Conservation (phyloP, 30 jellyfish, hydroid and myxozoan species). For the Cassiopea andromeda region DNA sequence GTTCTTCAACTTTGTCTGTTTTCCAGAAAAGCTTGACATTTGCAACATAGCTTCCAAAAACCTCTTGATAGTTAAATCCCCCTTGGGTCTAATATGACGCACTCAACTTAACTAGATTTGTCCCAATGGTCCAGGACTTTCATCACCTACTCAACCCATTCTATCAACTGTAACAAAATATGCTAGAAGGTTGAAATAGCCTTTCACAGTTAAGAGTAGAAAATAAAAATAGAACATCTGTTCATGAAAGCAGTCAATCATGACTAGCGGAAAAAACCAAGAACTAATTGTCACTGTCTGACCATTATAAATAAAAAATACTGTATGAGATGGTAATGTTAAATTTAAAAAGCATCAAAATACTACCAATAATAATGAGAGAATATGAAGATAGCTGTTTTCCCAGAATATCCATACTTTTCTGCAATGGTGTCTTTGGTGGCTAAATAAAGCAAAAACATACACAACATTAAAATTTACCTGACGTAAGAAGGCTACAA, state of each 20-base stretch:
- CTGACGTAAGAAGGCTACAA: too few relatives aligned
- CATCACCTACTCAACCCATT: constrained; percentile 2
- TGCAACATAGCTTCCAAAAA: constrained; percentile 51
- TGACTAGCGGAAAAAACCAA: too few relatives aligned
- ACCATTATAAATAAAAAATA: too few relatives aligned
- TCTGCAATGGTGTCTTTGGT: constrained; percentile 90
- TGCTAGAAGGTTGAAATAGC: neutral
- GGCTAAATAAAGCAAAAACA: constrained; percentile 51
- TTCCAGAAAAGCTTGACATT: constrained; percentile 4
- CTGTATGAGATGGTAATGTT: neutral
- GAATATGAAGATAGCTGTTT: constrained; percentile 86
- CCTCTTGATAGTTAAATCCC: constrained; percentile 59
- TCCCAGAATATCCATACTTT: constrained; percentile 88
- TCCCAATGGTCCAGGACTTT: constrained; percentile 39
- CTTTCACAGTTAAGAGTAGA: neutral
- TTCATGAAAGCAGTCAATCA: too few relatives aligned
- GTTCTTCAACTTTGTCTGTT: constrained; percentile 41
- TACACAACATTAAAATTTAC: too few relatives aligned
- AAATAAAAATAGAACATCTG: too few relatives aligned
- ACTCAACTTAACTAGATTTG: constrained; percentile 30
- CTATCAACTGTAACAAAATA: constrained; percentile 47
- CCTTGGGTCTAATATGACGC: constrained; percentile 50
- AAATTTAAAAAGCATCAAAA: neutral
- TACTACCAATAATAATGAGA: constrained; percentile 71
- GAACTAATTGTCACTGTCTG: too few relatives aligned